Evolutionary conservation across 1,140 invertebrate species (phyloP), one percentile per base, ranked within the genome.

Genomic region (Agraylea sexmaculata): DNA sequence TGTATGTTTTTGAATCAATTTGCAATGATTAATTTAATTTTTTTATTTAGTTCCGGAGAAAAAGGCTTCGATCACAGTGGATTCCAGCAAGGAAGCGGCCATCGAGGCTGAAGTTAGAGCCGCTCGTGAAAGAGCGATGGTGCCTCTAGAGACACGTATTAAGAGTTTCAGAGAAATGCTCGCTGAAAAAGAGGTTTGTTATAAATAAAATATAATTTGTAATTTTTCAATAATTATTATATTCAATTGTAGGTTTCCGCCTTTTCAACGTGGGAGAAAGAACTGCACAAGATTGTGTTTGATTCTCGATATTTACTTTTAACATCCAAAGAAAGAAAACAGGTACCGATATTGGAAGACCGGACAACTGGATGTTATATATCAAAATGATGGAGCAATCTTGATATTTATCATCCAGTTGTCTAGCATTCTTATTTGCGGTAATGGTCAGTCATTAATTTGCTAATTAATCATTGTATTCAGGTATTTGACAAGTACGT

Each of bases 251-350:
- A 87, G 82, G 90, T 99, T 10, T 95, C 90, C 35, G 93, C 94
- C 38, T 97, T 96, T 64, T 93, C 87, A 55, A 97, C 95, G 1
- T 99, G 94, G 93, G 94, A 99, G 68, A 99, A 99, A 62, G 96
- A 99, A 61, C 73, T 99, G 17, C 93, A 97, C 60, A 99, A 99
- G 73, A 99, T 99, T 55, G 94, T 99, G 1, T 99, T 98, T 65
- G 96, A 99, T 70, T 80, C 86, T 4, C 75, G 87, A 2, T 99
- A 99, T 64, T 71, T 99, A 43, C 70, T 99, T 39, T 69, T 99
- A 21, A 94, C 90, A 13, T 89, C 87, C 0, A 90, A 90, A 64
- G 95, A 99, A 62, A 70, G 96, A 19, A 95, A 95, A 57, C 78
- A 86, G 64, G 62, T 64, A 5, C n/a, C n/a, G n/a, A 36, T 13